Conservation (phyloP, 1,140 invertebrate genomes). For the Trinorchestia longiramus region DNA sequence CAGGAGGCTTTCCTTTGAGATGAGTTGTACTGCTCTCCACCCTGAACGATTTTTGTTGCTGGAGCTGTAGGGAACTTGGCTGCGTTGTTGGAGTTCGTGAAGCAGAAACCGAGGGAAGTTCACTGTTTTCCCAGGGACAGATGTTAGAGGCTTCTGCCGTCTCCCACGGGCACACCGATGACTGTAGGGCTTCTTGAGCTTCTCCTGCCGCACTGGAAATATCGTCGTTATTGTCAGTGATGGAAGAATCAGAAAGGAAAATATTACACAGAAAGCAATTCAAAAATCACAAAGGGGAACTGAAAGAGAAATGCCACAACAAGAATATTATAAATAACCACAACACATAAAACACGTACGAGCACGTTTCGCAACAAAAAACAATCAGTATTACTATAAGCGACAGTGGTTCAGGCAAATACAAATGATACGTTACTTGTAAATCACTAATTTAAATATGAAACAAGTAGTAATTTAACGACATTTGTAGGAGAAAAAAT, state of each 20-base stretch:
- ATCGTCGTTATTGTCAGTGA: neutral
- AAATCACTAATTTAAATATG: neutral
- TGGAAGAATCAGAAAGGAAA: neutral
- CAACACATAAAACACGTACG: neutral
- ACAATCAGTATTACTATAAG: no score
- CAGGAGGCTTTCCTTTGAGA: slow-evolving; percentile 60
- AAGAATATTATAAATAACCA: neutral
- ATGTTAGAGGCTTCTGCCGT: slow-evolving; percentile 72
- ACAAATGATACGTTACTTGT: no score
- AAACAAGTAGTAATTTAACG: neutral
- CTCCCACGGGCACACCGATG: slow-evolving; percentile 66
- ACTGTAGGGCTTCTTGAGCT: slow-evolving; percentile 52
- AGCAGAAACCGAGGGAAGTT: slow-evolving; percentile 58
- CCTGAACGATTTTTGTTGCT: slow-evolving; percentile 50
- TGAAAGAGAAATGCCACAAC: neutral
- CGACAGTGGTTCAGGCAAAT: no score
- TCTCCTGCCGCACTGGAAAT: slow-evolving; percentile 57
- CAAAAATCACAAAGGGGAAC: neutral
- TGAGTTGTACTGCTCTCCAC: slow-evolving; percentile 57
- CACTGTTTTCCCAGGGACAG: slow-evolving; percentile 77
- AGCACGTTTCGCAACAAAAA: neutral
- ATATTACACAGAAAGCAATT: neutral
- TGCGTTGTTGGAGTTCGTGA: slow-evolving; percentile 29
- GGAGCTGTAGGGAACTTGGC: slow-evolving; percentile 47
- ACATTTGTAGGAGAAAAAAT: neutral